Conservation (phyloP, 2,113 vertebrate species). For the Nipponia nippon region DNA sequence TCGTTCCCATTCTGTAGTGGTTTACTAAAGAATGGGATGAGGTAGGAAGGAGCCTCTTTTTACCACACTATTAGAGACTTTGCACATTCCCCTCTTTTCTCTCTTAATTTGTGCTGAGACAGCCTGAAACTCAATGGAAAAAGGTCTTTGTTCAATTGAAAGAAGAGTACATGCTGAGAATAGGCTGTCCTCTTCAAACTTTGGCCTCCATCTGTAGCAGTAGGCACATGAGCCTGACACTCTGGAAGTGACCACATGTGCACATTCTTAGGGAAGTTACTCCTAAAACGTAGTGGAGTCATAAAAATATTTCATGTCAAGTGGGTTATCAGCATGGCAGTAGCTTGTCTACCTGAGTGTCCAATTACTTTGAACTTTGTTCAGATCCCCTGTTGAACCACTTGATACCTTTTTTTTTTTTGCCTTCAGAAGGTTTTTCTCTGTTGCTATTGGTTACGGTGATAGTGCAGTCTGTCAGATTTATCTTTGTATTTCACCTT, state of each 20-base stretch:
- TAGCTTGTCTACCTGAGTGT: not conserved
- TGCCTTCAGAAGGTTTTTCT: not conserved
- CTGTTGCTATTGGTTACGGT: not conserved
- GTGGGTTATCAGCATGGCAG: not conserved
- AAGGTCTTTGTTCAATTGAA: not conserved
- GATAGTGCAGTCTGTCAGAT: not conserved
- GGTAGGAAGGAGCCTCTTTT: not conserved
- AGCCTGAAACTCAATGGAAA: not conserved
- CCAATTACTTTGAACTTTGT: not conserved
- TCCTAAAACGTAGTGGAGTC: not conserved
- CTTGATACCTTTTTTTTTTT: not conserved
- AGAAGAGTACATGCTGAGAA: not conserved
- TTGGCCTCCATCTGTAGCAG: not conserved
- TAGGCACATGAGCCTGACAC: not conserved
- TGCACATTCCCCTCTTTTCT: not conserved
- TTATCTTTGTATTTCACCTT: not conserved
- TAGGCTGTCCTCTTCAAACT: not conserved
- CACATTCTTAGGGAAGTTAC: not conserved
- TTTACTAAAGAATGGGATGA: not conserved
- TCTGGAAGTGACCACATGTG: fast-evolving
- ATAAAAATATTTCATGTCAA: not conserved
- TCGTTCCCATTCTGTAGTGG: not conserved
- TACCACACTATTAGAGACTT: not conserved
- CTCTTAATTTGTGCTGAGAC: not conserved
- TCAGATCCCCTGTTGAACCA: not conserved